Evolutionary conservation across 2,888 invertebrate species (phyloP), one percentile per base, ranked within the genome.

Genomic region (Vanessa cardui): DNA sequence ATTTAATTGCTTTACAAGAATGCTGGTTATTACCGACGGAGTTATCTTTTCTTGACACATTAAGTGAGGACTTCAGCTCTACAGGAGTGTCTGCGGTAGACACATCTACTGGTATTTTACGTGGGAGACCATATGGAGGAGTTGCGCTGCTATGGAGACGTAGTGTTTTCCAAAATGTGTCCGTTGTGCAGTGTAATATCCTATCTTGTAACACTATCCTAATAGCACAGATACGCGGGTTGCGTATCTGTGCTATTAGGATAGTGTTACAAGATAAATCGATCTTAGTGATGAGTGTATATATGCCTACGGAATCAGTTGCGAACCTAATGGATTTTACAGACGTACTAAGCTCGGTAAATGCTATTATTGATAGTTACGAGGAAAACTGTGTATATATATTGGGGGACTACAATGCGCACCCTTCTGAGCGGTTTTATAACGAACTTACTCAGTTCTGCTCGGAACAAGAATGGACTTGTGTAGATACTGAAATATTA

Each of bases 361-460:
- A 69, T 70, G 70, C 70, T 46, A 65, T 74, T 2, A 68, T 72
- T 58, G 66, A 67, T 9, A 65, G 63, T 31, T 62, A 58, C 2
- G 33, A 26, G 6, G 60, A 72, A 0, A 74, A 76, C 46, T 64
- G 58, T 39, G 71, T 74, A 0, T 72, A 66, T 56, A 58, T 75
- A n/a, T 21, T 74, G 1, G 74, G 72, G 0, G 72, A 75, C 58
- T 75, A 68, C 46, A 73, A 72, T 33, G 72, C 72, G 1, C 68
- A 73, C 45, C 65, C 66, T 18, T 47, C 1, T 18, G 49, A 49
- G 16, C 49, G 49, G 16, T 61, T 62, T 69, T 15, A 58, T 49
- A 21, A 66, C 62, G 46, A 65, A 50, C 26, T 47, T 62, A 52
- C 39, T 20, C 39, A 58, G 12, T 64, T 58, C 12, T 64, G 64